Evolutionary conservation across 2,113 vertebrate species (phyloP), one percentile per base, ranked within the genome.

Genomic region (Ciconia maguari): DNA sequence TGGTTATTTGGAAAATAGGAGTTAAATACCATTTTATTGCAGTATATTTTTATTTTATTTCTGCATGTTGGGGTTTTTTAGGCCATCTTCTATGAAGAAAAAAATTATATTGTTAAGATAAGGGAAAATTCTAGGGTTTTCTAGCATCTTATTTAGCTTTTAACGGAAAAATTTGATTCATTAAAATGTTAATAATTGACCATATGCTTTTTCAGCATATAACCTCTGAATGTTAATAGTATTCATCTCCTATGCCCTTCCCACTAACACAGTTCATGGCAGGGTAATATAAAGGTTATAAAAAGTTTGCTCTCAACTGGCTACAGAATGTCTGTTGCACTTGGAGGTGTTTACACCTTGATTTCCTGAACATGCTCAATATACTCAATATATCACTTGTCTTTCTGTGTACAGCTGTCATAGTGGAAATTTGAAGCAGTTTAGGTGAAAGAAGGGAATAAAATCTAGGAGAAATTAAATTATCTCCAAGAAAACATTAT

Each of bases 281-380:
- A 91, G 90, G 84, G 30, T 87, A 94, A 92, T 94, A 69, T 19
- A 89, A 88, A 81, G 71, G 78, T 90, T 93, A 88, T 58, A 42
- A 90, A 90, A 94, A 96, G 71, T 88, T 96, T 96, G 52, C 49
- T 91, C 81, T 92, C 68, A 38, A 5, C 83, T 82, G 76, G 61
- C 76, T 95, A 85, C 69, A 79, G 89, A 54, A 86, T 64, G 87
- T 87, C 91, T 90, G 52, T 79, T 93, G 75, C 64, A 60, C 71
- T 95, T 42, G 88, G 76, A 96, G 92, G 88, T 97, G 92, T 97
- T 96, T 94, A 96, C 9, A 11, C 83, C 81, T 91, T 46, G 93
- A 85, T 95, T 96, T 96, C 93, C 94, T 94, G 96, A 92, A 57
- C 66, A 34, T 84, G 86, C 77, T 93, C 69, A 38, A 18, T 94